Evolutionary conservation across 2,113 vertebrate species (phyloP), one percentile per base, ranked within the genome.

Genomic region (Cathartes aura): DNA sequence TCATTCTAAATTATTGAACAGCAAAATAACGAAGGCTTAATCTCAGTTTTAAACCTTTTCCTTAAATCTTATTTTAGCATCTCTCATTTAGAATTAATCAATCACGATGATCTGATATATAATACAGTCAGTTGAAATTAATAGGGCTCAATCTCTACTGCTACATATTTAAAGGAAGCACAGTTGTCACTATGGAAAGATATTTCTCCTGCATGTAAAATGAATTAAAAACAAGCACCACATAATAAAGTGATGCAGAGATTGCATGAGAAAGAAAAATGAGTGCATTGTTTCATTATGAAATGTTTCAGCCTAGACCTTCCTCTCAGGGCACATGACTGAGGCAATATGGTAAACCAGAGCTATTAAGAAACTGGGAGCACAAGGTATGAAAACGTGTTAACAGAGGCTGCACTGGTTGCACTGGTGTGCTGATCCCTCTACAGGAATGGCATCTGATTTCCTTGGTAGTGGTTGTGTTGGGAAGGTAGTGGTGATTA

Each of bases 11-110:
- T 86, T 86, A 87, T 30, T 84, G 91, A 92, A 32, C 83, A 90
- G 45, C 64, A 87, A 72, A 96, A 90, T 86, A 91, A 96, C 79
- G 82, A 96, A 94, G 68, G 16, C 74, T 91, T 56, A 70, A 78
- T 84, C 72, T 92, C 66, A 78, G 17, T 38, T 71, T 90, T 83
- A 82, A 88, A 75, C 55, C 38, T 48, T 55, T 95, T 64, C 32
- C 48, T 71, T 53, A 67, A 92, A 91, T 93, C 82, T 93, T 91
- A 60, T 79, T 87, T 58, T 63, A 89, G 82, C 48, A 48, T 74
- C 22, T 84, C 34, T 89, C 45, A 24, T 86, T 82, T 66, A 71
- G 86, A 96, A 93, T 91, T 43, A 94, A 86, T 93, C 81, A 62
- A 12, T 87, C 71, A 45, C 3, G 2, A 14, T 63, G 62, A 67